Percentiles rank a stretch among this genome's conserved stretches.
phyloP scores from a whole-genome alignment of 1,140 invertebrate species.

The Teleogryllus occipitalis region DNA sequence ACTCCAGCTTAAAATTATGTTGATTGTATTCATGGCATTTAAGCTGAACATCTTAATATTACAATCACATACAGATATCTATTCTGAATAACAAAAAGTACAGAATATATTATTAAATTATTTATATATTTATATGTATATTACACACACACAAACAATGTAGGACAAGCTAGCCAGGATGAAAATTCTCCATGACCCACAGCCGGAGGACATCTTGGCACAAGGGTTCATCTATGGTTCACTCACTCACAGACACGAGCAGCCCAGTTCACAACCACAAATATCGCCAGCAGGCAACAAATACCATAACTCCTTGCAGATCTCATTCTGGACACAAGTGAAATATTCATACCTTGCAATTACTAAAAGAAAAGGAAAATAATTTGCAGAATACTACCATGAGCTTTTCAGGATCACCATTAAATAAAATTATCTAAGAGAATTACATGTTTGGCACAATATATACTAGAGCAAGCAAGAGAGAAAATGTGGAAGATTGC shows the following conservation, averaged over 20 bases:
- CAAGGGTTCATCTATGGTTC: not conserved
- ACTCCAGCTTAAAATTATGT: no score
- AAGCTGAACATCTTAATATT: not conserved
- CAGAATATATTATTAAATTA: conserved; percentile 6
- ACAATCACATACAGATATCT: conserved; percentile 2
- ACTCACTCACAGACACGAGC: not conserved
- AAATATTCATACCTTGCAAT: no score
- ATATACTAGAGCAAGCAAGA: no score
- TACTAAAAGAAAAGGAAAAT: no score
- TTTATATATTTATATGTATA: not conserved
- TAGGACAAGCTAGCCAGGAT: not conserved
- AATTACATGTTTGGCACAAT: no score
- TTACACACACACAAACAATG: not conserved
- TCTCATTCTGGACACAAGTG: no score
- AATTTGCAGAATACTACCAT: no score
- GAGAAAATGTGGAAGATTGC: no score
- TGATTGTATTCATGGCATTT: not conserved
- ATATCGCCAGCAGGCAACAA: not conserved
- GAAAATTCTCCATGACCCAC: not conserved
- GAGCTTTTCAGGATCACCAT: no score
- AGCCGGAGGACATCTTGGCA: not conserved
- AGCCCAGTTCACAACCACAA: not conserved
- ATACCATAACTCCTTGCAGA: not conserved
- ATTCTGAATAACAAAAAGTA: not conserved
- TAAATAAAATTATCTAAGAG: no score